Evolutionary conservation across 2,113 vertebrate genomes (phyloP), one percentile per base, ranked within the genome.

Genomic region (Phrynosoma platyrhinos): DNA sequence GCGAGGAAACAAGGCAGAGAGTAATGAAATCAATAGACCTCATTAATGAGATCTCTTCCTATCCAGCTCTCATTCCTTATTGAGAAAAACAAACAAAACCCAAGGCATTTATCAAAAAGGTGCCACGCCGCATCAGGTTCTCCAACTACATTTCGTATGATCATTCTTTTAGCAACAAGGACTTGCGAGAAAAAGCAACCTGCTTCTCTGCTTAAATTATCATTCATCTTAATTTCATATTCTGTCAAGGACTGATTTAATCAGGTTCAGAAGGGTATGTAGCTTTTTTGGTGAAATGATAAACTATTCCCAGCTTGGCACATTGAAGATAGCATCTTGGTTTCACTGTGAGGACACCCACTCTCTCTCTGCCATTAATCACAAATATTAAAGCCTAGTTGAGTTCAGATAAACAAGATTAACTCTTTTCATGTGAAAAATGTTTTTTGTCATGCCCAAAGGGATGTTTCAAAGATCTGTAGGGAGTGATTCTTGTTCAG

Each of bases 181-280:
- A 77, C 83, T 94, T 91, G 52, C 27, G 40, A 94, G 83, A 82
- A 92, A 94, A 55, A 82, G 53, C 25, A 71, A 30, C 68, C 86
- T 86, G 93, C 76, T 40, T 87, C 90, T 92, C 83, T 84, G 78
- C 88, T 94, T 91, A 92, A 93, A 91, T 71, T 88, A 89, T 66
- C 93, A 90, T 95, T 92, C 89, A 83, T 96, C 94, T 95, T 93
- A 90, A 94, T 95, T 95, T 92, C 83, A 88, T 86, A 93, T 79
- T 86, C 87, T 92, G 87, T 87, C 91, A 94, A 92, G 83, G 93
- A 86, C 92, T 78, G 84, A 86, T 86, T 88, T 93, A 90, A 95
- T 91, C 90, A 92, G 90, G 92, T 88, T 92, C 92, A 95, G 84
- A 91, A 95, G 92, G 88, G 80, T 92, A 94, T 9, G 0, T 91